phyloP scores from a whole-genome alignment of 2,113 vertebrate genomes.

The Bambusicola thoracicus region DNA sequence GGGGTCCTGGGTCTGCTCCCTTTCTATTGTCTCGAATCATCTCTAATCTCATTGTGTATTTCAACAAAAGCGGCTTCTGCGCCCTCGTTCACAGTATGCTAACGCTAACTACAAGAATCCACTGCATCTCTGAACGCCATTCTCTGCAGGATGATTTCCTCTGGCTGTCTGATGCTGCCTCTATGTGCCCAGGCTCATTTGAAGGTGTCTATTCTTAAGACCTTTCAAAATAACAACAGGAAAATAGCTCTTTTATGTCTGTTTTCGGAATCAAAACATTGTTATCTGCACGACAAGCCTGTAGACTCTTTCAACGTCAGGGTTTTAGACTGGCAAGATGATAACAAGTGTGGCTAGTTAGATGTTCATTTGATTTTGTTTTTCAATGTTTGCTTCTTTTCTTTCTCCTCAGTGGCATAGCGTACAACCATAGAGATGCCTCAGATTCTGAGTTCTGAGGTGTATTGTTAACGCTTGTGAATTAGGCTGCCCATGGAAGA shows the following conservation, averaged over 20 bases:
- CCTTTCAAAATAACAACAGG: not conserved
- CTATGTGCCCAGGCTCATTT: not conserved
- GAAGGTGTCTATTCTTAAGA: not conserved
- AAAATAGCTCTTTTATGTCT: not conserved
- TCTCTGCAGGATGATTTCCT: not conserved
- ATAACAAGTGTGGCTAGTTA: not conserved
- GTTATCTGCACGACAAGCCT: not conserved
- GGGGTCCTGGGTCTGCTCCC: not conserved
- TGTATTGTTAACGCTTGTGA: not conserved
- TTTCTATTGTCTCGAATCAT: not conserved
- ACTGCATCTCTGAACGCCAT: not conserved
- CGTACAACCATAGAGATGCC: not conserved
- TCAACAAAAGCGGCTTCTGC: conserved; percentile 7
- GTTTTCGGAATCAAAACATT: not conserved
- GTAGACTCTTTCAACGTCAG: not conserved
- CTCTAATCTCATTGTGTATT: not conserved
- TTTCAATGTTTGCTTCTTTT: not conserved
- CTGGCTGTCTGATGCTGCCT: not conserved
- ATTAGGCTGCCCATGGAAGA: not conserved
- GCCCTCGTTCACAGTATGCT: not conserved
- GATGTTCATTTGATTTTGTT: not conserved
- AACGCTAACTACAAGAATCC: not conserved
- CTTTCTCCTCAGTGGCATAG: not conserved
- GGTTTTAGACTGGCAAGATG: not conserved
- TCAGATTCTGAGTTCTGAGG: not conserved